Evolutionary conservation across 2,797 vertebrate genomes (phyloP), one percentile per base, ranked within the genome.

Genomic region (Antennarius maculatus): DNA sequence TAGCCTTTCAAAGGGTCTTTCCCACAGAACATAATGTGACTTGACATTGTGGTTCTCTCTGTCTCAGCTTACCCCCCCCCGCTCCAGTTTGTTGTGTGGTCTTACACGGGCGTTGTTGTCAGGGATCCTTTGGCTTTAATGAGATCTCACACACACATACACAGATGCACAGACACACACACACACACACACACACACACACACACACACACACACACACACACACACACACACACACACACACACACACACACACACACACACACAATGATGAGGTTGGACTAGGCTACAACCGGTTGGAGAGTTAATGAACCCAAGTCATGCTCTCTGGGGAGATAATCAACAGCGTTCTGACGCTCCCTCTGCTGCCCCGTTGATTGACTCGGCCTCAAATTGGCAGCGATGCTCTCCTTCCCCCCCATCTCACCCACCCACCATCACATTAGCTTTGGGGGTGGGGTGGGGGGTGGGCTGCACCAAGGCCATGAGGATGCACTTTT

Each of bases 341-440:
- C 76, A 89, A 79, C 88, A 86, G 75, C 78, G 65, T 74, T 56
- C 69, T 66, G 37, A 74, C 41, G 18, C 60, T 80, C 61, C 74
- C 73, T 75, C 52, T 68, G 72, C 76, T 71, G 15, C 73, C 34
- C 43, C 14, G 56, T 59, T 89, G 88, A 91, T 81, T 89, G 86
- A 90, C 84, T 83, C 73, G 74, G 69, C 71, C 75, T 84, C 76
- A 87, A 81, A 88, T 89, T 89, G 86, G 69, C 76, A 49, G 42
- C 56, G 63, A 89, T 73, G 76, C 73, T 74, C 69, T 70, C 48
- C 63, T 59, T 71, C 74, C 69, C 71, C 71, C 63, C 61, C 53
- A 60, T 2, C 23, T 23, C 23, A 23, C 23, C 23, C 1, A 23
- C 23, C 23, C 23, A 23, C 23, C 23, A 23, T 23, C 23, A 23